These are phyloP conservation scores for Drosophila acutilabella DNA, from an alignment of 2,888 invertebrate genomes.

Conservation along the genomic window DNA sequence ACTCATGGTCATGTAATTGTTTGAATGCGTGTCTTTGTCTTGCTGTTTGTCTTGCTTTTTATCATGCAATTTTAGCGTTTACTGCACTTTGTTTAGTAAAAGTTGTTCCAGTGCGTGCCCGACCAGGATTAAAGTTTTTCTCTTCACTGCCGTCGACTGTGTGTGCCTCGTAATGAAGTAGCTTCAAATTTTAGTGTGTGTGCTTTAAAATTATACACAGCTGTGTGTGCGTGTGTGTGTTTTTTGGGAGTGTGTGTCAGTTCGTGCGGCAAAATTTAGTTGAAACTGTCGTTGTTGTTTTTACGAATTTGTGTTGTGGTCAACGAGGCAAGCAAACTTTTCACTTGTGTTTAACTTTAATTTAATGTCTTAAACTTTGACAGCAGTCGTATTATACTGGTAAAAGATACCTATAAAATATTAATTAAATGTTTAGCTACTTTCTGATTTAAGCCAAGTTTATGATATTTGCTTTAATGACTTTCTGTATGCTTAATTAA, in stretches of 20 bases:
- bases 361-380: constrained; percentile 20
- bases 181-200: constrained; percentile 38
- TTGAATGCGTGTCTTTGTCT: constrained; percentile 29
- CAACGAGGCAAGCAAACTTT: constrained; percentile 36
- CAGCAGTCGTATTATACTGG: not conserved
- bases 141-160: constrained; percentile 17
- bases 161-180: constrained; percentile 65
- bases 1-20: constrained; percentile 71
- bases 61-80: constrained; percentile 63
- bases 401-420: not conserved
- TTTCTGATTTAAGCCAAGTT: not conserved
- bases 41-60: constrained; percentile 30
- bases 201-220: constrained; percentile 47
- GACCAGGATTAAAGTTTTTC: constrained; percentile 38
- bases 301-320: constrained; percentile 53
- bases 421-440: not conserved
- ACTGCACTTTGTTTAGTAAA: constrained; percentile 70
- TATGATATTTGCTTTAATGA: not conserved
- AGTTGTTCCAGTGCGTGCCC: constrained; percentile 66
- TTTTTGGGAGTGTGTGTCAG: constrained; percentile 23
- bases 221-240: constrained; percentile 27
- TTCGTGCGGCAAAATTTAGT: constrained; percentile 53
- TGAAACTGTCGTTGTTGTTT: constrained; percentile 44
- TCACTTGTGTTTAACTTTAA: constrained; percentile 35
- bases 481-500: not conserved